phyloP scores from a whole-genome alignment of 2,113 vertebrate genomes.

The Irena cyanogastra region DNA sequence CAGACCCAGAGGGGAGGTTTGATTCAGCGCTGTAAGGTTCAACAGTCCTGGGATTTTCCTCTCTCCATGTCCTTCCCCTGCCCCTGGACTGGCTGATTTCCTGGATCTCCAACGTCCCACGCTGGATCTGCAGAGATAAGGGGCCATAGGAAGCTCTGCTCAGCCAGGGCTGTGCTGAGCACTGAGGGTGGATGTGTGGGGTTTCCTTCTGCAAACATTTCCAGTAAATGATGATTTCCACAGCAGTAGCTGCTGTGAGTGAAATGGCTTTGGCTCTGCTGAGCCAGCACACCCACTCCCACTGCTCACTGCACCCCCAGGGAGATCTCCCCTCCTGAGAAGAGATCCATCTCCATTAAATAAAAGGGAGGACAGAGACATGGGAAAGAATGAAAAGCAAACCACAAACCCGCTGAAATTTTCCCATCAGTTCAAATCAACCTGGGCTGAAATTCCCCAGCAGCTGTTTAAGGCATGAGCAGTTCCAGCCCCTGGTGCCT shows the following conservation, averaged over 20 bases:
- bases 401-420: neutral
- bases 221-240: neutral
- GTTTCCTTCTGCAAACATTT: neutral
- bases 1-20: neutral
- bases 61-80: neutral
- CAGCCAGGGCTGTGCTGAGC: neutral
- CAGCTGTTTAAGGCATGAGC: neutral
- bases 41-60: neutral
- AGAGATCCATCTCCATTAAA: neutral
- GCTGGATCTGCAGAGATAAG: neutral
- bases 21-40: neutral
- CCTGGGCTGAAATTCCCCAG: neutral
- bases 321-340: neutral
- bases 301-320: neutral
- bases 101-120: neutral
- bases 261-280: neutral
- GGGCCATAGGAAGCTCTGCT: neutral
- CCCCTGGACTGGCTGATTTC: neutral
- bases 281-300: neutral
- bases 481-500: neutral
- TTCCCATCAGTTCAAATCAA: neutral
- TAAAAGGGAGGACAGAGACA: neutral
- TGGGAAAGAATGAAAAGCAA: neutral
- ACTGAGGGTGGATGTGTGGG: rapidly evolving
- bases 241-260: neutral